Base-by-base conservation (phyloP, 2,888 invertebrate genomes). In the Arrhopalites spinosus region DNA sequence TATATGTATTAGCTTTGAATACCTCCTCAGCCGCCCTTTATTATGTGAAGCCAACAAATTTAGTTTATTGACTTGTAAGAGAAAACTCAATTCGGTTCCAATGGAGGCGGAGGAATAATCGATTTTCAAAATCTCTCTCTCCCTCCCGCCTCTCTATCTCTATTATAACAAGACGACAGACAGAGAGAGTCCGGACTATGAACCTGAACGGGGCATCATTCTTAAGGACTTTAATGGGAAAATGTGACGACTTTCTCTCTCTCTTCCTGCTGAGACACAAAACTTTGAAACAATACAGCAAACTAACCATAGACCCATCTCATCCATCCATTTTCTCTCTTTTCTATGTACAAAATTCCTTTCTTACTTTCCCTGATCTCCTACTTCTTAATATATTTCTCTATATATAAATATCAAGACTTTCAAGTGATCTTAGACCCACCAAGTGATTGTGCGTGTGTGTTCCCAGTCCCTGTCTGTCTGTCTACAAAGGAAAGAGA, bases 21-120 rank as follows among this genome's bases (percentile, higher is more conserved):
- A 36, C 36, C 36, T 11, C 36, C n/a, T 20, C 56, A 56, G 59
- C 20, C 20, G 59, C 59, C n/a, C 20, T 59, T 8, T 59, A 11
- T 25, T 20, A 8, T 59, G 59, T 25, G 56, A 71, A 59, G 71
- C 75, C 75, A 75, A 75, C 75, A 78, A 78, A 78, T 78, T 78
- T 73, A 69, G 68, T 72, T 73, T 78, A 78, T 78, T 78, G 75
- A 78, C 75, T 78, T 63, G 53, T 56, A 20, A 53, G 68, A 68
- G 75, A 66, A 74, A 29, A 72, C 43, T 70, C 64, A 70, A 70
- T 64, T 53, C 64, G 71, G 64, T 63, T 66, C 20, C 36, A 64
- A 71, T 73, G 68, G 74, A 36, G 36, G 53, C 30, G 68, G 53
- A 13, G 69, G 77, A 78, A 71, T 77, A 77, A 78, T 78, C 77